These are phyloP conservation scores for Microcebus lehilahytsara DNA, from an alignment of 2,113 vertebrate species.

Conservation along the genomic window DNA sequence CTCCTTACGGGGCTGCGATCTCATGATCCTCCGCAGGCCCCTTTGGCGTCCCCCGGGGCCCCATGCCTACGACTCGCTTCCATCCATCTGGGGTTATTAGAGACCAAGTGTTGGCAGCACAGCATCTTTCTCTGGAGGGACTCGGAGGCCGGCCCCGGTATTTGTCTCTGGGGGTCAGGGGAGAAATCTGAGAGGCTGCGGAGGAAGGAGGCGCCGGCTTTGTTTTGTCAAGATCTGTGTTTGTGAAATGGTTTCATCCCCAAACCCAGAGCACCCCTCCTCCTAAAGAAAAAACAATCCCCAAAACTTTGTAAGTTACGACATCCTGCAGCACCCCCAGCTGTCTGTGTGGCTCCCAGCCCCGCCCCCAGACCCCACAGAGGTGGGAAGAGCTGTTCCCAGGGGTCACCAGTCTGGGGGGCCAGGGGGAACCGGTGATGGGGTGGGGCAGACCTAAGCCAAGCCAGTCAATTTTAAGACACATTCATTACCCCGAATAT, in stretches of 20 bases:
- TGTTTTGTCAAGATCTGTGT: constrained; percentile 49
- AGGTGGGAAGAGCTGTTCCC: neutral
- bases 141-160: neutral
- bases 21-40: neutral
- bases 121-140: neutral
- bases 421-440: too few species aligned
- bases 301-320: neutral
- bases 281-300: neutral
- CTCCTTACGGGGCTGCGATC: neutral
- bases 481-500: neutral
- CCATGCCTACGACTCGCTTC: neutral
- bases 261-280: neutral
- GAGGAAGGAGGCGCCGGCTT: neutral
- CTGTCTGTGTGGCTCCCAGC: neutral
- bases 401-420: neutral
- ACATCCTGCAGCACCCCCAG: neutral
- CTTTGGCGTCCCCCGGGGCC: neutral
- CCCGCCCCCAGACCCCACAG: too few species aligned
- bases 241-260: constrained; percentile 27
- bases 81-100: neutral
- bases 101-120: neutral
- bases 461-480: neutral
- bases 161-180: neutral
- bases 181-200: constrained; percentile 20
- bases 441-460: neutral